Evolutionary conservation across 1,140 invertebrate species (phyloP), one percentile per base, ranked within the genome.

Genomic region (Plutomurus gul): DNA sequence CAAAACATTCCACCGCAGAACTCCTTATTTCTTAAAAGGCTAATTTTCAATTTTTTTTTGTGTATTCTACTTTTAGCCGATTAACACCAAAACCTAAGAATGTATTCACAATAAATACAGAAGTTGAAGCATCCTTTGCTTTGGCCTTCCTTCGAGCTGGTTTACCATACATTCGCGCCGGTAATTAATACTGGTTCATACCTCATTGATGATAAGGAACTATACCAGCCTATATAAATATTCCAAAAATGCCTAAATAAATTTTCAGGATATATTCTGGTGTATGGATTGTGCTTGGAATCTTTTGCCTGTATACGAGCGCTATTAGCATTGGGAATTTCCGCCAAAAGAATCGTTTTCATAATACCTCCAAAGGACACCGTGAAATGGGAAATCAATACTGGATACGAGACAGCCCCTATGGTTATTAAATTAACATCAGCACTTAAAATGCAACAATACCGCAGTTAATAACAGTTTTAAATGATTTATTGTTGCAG

Each of bases 241-340:
- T 49, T 49, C 20, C 11, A 49, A 47, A 47, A 18, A 51, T n/a
- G 18, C 11, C 0, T 20, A 18, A 51, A 18, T 75, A 49, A 49
- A 33, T 51, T 39, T 16, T 18, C 30, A 84, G 83, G 75, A 27
- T 74, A 70, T n/a, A 88, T 92, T 25, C 84, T 92, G 0, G 87
- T 92, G 2, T 91, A 92, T 84, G 91, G 91, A 1, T 86, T 89
- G 40, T 89, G 87, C 78, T 83, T 92, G 22, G 88, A 91, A 79
- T 89, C 89, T 8, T 91, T 90, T 80, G 88, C 87, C 70, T 90
- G 90, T 65, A 83, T 92, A 2, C 86, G 88, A 8, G 89, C 88
- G 1, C 84, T 92, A 3, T 81, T 91, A 0, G 87, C 89, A 47
- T 84, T 88, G 20, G 91, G 90, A 0, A 77, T 92, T 1, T 78